Percentiles rank a stretch among this genome's conserved stretches.
These are phyloP conservation scores for Microplitis demolitor DNA, from an alignment of 1,140 invertebrate species.

Conservation along the genomic window DNA sequence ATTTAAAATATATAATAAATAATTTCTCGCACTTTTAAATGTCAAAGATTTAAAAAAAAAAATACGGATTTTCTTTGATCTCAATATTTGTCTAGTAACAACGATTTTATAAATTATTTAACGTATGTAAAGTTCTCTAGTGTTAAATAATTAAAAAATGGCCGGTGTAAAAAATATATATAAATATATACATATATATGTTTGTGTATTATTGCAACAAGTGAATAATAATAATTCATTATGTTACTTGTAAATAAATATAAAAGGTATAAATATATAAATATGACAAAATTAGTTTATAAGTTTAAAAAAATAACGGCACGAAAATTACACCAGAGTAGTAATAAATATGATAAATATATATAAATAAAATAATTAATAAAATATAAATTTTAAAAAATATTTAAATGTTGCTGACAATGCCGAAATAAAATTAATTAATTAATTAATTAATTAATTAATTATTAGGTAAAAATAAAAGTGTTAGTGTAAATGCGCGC, in stretches of 20 bases:
- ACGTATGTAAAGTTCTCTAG: background rate
- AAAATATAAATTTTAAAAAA: constrained; percentile 46
- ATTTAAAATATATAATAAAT: background rate
- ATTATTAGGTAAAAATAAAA: background rate
- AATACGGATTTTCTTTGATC: constrained; percentile 55
- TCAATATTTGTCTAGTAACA: constrained; percentile 60
- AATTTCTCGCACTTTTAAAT: background rate
- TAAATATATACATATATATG: no score
- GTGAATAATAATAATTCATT: no score
- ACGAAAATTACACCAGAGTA: no score
- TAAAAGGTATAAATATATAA: no score
- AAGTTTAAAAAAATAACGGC: no score
- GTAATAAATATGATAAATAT: no score
- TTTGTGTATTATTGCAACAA: no score
- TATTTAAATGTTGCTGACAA: constrained; percentile 59
- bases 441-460: constrained; percentile 8
- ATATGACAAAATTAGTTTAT: no score
- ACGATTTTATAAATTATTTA: constrained; percentile 48
- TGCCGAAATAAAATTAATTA: constrained; percentile 32
- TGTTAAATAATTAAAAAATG: constrained; percentile 34
- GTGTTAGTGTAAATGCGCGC: no score
- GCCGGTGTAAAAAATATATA: constrained; percentile 43
- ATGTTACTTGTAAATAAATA: no score
- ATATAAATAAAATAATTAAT: constrained; percentile 36
- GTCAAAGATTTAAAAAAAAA: constrained; percentile 3